Evolutionary conservation across 2,888 invertebrate genomes (phyloP).

Genomic region (Caenorhabditis sp.): DNA sequence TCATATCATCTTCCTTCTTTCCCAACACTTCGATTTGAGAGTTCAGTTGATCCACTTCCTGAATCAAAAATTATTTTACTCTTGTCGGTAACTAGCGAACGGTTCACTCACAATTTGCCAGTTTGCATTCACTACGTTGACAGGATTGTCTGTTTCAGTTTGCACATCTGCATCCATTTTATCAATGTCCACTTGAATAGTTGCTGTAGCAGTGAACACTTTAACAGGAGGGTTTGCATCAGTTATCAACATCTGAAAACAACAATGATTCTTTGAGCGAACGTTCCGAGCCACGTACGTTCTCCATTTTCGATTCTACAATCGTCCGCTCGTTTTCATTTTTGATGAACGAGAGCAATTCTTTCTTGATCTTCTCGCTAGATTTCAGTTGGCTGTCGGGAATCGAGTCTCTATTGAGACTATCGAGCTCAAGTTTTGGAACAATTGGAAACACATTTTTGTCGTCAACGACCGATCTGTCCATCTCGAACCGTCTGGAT

Average conservation of each 20-base stretch:
- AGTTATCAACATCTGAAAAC: constrained; percentile 32
- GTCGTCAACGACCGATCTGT: neutral
- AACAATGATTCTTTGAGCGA: too few relatives aligned
- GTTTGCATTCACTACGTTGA: constrained; percentile 21
- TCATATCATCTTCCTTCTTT: constrained; percentile 33
- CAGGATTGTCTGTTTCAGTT: constrained; percentile 38
- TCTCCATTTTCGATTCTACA: constrained; percentile 34
- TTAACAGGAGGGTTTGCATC: constrained; percentile 15
- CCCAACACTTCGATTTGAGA: constrained; percentile 32
- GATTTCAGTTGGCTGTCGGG: neutral
- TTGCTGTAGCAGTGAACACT: constrained; percentile 43
- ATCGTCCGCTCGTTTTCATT: constrained; percentile 29
- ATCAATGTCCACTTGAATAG: constrained; percentile 43
- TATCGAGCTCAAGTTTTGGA: constrained; percentile 25
- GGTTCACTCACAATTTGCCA: constrained; percentile 39
- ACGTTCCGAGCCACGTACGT: constrained; percentile 44
- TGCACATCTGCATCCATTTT: constrained; percentile 56
- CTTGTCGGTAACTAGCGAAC: neutral
- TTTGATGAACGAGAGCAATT: constrained; percentile 33
- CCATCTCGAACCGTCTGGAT: constrained; percentile 19
- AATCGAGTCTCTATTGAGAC: neutral
- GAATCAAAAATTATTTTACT: neutral
- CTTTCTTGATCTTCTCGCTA: constrained; percentile 36
- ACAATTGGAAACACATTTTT: neutral
- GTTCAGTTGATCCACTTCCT: constrained; percentile 54